Conservation (phyloP, 2,113 vertebrate species). For the Aphyosemion australe region DNA sequence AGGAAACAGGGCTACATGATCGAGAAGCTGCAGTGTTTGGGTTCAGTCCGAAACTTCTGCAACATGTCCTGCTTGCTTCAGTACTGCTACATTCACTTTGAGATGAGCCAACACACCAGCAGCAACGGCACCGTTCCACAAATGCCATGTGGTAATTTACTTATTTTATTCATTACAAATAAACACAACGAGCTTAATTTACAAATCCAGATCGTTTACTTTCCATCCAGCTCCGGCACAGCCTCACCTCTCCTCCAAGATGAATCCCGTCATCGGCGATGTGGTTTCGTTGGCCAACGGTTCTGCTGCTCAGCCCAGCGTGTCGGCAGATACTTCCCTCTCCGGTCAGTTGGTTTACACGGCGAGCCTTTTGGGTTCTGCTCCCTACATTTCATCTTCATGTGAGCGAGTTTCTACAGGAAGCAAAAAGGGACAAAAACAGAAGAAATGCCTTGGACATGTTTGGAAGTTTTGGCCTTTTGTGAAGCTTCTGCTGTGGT, state of each 20-base stretch:
- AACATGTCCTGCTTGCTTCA: slow-evolving; percentile 89
- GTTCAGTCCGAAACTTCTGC: slow-evolving; percentile 94
- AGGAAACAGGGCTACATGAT: slow-evolving; percentile 92
- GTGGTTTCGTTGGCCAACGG: slow-evolving; percentile 92
- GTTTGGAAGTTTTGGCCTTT: too few species aligned
- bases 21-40: slow-evolving; percentile 92
- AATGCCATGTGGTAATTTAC: slow-evolving; percentile 49
- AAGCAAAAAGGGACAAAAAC: too few species aligned
- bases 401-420: too few species aligned
- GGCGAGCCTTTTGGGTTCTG: too few species aligned
- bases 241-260: slow-evolving; percentile 74
- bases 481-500: too few species aligned
- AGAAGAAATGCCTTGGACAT: too few species aligned
- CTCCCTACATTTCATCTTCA: too few species aligned
- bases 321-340: slow-evolving; percentile 87
- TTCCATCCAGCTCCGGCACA: slow-evolving; percentile 54
- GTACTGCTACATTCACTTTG: slow-evolving; percentile 82
- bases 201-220: not conserved
- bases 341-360: slow-evolving; percentile 79
- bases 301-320: slow-evolving; percentile 88
- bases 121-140: slow-evolving; percentile 60
- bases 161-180: not conserved
- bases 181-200: not conserved
- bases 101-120: slow-evolving; percentile 75
- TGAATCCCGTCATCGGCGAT: slow-evolving; percentile 93